Percentiles rank a stretch among this genome's conserved stretches.
Evolutionary conservation across 2,113 vertebrate genomes (phyloP).

Genomic region (Anoplopoma fimbria): DNA sequence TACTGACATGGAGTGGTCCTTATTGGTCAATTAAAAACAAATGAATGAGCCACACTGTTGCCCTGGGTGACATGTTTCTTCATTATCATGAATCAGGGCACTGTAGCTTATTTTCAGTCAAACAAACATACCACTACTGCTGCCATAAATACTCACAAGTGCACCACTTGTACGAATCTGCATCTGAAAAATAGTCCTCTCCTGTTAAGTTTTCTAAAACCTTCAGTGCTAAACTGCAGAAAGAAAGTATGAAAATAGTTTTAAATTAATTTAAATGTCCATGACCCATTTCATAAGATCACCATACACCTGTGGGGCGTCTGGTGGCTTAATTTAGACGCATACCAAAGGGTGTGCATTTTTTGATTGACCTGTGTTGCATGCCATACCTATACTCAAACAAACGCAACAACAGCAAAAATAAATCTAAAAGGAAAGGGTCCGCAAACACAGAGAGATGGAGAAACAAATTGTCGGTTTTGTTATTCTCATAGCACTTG

Average conservation of each 20-base stretch:
- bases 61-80: background rate
- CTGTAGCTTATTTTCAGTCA: background rate
- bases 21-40: background rate
- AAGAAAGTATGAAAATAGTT: background rate
- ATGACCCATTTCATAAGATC: background rate
- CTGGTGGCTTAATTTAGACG: background rate
- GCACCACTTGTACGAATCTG: background rate
- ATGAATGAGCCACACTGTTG: background rate
- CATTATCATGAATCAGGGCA: too few relatives aligned
- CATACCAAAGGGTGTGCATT: background rate
- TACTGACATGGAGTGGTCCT: background rate
- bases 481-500: conserved; percentile 17
- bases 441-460: background rate
- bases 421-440: background rate
- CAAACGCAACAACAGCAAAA: background rate
- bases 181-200: background rate
- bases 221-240: background rate
- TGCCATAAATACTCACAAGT: background rate
- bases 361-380: background rate
- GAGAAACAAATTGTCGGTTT: background rate
- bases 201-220: background rate
- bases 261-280: background rate
- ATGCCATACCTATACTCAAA: background rate
- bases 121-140: background rate
- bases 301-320: background rate